phyloP scores from a whole-genome alignment of 2,888 invertebrate species.

The Drosophila conformis region DNA sequence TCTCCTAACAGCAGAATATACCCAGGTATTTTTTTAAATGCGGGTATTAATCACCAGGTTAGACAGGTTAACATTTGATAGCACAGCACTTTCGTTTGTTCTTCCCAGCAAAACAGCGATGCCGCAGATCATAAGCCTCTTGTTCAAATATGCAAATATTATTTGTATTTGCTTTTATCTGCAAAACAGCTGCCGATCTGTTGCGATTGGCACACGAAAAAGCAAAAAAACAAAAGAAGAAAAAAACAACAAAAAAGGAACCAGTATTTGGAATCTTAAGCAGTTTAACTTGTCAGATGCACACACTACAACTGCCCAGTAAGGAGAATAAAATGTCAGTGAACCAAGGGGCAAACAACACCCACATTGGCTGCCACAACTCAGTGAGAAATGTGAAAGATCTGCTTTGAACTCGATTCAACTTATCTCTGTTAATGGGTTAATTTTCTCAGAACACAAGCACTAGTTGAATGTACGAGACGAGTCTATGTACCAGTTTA shows the following conservation, averaged over 20 bases:
- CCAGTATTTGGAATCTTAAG: slow-evolving; percentile 35
- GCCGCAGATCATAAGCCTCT: slow-evolving; percentile 61
- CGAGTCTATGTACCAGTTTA: slow-evolving; percentile 1
- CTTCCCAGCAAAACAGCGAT: slow-evolving; percentile 47
- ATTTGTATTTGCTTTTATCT: slow-evolving; percentile 51
- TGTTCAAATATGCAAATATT: slow-evolving; percentile 71
- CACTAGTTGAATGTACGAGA: slow-evolving; percentile 22
- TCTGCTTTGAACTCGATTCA: slow-evolving; percentile 43
- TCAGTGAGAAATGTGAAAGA: not conserved
- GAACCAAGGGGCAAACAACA: slow-evolving; percentile 40
- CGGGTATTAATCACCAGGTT: slow-evolving; percentile 44
- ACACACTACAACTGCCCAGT: not conserved
- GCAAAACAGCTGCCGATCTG: slow-evolving; percentile 46
- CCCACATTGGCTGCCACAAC: slow-evolving; percentile 41
- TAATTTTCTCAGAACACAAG: slow-evolving; percentile 46
- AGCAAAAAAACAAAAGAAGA: not conserved
- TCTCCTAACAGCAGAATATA: slow-evolving; percentile 11
- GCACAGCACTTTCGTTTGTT: slow-evolving; percentile 76
- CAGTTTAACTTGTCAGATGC: slow-evolving; percentile 10
- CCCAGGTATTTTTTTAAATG: not conserved
- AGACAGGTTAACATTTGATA: slow-evolving; percentile 62
- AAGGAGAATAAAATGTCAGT: slow-evolving; percentile 49
- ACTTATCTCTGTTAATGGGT: slow-evolving; percentile 43
- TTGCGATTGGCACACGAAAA: slow-evolving; percentile 6
- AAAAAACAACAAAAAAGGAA: slow-evolving; percentile 5